Base-by-base conservation (phyloP, 1,140 invertebrate genomes). In the Eumaeus atala region DNA sequence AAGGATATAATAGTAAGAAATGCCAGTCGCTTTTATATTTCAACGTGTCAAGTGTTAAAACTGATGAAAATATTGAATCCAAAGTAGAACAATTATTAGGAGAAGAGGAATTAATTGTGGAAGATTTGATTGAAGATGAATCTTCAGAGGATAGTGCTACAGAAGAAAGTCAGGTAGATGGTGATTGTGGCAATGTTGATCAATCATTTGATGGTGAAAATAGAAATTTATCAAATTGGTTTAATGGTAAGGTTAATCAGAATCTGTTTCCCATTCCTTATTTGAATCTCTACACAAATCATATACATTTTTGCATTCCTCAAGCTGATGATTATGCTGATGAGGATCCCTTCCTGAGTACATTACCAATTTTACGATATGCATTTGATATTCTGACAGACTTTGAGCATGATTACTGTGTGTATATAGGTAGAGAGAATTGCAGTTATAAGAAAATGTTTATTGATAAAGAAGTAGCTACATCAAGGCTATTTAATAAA, bases 281-380 rank as follows among this genome's bases (percentile, higher is more conserved):
- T 64, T 88, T 95, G 35, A 93, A 95, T 74, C 89, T 94, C 1
- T 67, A 92, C 44, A 87, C 89, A 16, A 82, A 91, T 38, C 89
- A 91, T 57, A 84, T 91, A 40, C 91, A 92, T 65, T 90, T 95
- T 59, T 91, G 91, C 58, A 88, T 87, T 17, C 90, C 92, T 11
- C 94, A 96, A 87, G 89, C 95, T 9, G 95, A 96, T 80, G 89
- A 94, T 66, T 89, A 90, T 64, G 70, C 71, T 3, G 75, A 88
- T 18, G 73, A 87, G 7, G 90, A 92, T 56, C 88, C 92, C n/a
- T 91, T 91, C 61, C 58, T 83, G 14, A 89, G 91, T 59, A 88
- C 90, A 34, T 70, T 92, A 48, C 87, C 91, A 9, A 91, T 96
- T 42, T 66, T 96, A 35, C 79, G 87, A 66, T 89, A 91, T 56